Evolutionary conservation across 2,888 invertebrate genomes (phyloP), one percentile per base, ranked within the genome.

Genomic region (Pycnomerus fuliginosus): DNA sequence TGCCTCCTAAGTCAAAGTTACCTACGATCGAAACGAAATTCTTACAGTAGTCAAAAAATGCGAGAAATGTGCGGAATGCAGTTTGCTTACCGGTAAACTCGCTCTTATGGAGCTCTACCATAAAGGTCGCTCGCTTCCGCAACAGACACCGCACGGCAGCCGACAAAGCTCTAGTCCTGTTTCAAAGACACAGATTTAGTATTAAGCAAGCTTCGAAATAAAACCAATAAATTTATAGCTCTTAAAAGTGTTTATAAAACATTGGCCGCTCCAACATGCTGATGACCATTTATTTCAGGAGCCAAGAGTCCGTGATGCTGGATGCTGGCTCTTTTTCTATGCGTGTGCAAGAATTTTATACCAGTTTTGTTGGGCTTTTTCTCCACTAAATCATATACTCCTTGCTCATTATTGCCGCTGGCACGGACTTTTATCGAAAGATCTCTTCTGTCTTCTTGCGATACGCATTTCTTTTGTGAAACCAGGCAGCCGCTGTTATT

Each of bases 41-140:
- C 69, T 65, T 68, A 69, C 69, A 70, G 70, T 70, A 71, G 69
- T 70, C 69, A 67, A 68, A 70, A 70, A 70, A 70, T 68, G 62
- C 62, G 51, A 51, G 58, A 53, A 56, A 51, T 61, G 56, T 57
- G 34, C 16, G 63, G 69, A 65, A 70, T 66, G 65, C 53, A 37
- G 40, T 11, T 44, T 43, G 49, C 44, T 53, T 35, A 44, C 41
- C 50, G 56, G 54, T 52, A 65, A 58, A 25, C 42, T 58, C 50
- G 53, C 27, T 63, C 61, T 53, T 64, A 64, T 48, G 55, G 42
- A 32, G 39, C 34, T 34, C 43, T 40, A 24, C 35, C 45, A 48
- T 50, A 48, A 55, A 52, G 42, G 36, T 30, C 47, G 28, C 25
- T 43, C 33, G 50, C 52, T 45, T 29, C 39, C 34, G 29, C 38